These are phyloP conservation scores for Dissostichus mawsoni DNA, from an alignment of 2,113 vertebrate genomes.

Conservation along the genomic window DNA sequence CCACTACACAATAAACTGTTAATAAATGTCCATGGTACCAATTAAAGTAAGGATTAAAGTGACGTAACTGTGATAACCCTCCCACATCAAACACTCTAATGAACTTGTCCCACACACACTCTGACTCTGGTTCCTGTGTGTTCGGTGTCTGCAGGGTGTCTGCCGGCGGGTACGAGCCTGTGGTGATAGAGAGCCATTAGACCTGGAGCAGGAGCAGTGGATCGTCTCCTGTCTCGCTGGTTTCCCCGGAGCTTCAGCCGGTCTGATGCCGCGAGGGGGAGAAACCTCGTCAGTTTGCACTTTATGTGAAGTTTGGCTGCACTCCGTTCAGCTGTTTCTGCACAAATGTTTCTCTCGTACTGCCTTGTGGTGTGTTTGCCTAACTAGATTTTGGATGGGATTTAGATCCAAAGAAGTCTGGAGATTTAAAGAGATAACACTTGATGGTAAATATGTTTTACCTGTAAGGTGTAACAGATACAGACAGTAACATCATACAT, in stretches of 20 bases:
- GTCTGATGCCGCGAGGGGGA: conserved; percentile 64
- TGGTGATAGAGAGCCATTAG: conserved; percentile 97
- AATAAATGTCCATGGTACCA: not conserved
- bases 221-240: not conserved
- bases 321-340: not conserved
- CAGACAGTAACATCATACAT: not conserved
- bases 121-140: not conserved
- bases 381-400: not conserved
- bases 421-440: not conserved
- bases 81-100: not conserved
- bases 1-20: not conserved
- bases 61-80: not conserved
- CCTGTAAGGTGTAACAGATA: not conserved
- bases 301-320: conserved; percentile 64
- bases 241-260: conserved; percentile 70
- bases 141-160: conserved; percentile 86
- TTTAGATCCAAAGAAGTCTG: not conserved
- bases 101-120: not conserved
- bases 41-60: not conserved
- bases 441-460: not conserved
- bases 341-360: not conserved
- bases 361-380: not conserved
- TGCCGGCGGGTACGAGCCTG: conserved; percentile 94
- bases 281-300: conserved; percentile 67
- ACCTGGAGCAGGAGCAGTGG: not conserved